Evolutionary conservation across 1,140 invertebrate species (phyloP).

Genomic region (Drosophila malerkotliana): DNA sequence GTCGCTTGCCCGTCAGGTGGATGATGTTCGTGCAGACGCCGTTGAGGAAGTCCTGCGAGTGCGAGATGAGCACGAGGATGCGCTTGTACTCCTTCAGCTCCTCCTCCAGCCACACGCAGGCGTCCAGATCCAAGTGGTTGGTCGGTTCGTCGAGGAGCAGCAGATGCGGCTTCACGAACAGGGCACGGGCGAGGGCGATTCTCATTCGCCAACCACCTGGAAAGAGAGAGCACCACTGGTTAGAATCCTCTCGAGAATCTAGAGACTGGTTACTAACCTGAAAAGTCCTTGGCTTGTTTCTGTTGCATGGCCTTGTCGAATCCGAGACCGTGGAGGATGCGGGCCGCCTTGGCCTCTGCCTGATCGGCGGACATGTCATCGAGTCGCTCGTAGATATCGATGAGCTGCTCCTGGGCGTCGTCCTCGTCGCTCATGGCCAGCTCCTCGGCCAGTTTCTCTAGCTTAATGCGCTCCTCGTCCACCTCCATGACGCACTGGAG

Average conservation of each 20-base stretch:
- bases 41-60: constrained; percentile 99
- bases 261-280: constrained; percentile 84
- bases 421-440: constrained; percentile 95
- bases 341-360: constrained; percentile 96
- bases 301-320: constrained; percentile 98
- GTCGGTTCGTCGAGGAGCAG: constrained; percentile 98
- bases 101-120: constrained; percentile 99
- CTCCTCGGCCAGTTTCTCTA: constrained; percentile 97
- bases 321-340: constrained; percentile 98
- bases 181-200: constrained; percentile 97
- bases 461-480: constrained; percentile 95
- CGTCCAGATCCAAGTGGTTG: constrained; percentile 99
- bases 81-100: constrained; percentile 98
- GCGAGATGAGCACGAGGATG: constrained; percentile 99
- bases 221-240: constrained; percentile 85
- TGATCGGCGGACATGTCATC: constrained; percentile 98
- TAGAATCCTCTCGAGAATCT: too few species aligned
- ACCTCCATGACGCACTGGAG: constrained; percentile 99
- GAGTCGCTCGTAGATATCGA: constrained; percentile 98
- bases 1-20: constrained; percentile 95
- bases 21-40: constrained; percentile 99
- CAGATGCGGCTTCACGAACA: constrained; percentile 97
- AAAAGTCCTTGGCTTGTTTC: constrained; percentile 96
- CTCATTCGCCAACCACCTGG: constrained; percentile 99
- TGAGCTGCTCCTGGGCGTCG: constrained; percentile 96